A percentile compares a stretch with the other conserved stretches of the same genome.
phyloP scores from a whole-genome alignment of 92 coral and sea anemone genomes.

The Hydrozoanthus gracilis region DNA sequence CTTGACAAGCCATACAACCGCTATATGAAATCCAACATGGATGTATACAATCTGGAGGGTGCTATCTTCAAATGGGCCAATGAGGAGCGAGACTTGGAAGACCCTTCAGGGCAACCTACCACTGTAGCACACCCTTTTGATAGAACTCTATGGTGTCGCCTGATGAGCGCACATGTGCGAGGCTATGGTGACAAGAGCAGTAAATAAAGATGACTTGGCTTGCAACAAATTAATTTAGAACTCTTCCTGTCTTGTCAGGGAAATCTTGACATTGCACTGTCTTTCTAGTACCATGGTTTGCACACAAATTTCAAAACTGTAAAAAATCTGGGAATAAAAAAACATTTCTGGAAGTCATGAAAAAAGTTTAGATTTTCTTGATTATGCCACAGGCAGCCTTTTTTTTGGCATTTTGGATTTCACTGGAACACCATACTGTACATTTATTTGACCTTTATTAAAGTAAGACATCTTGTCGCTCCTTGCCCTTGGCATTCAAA shows the following conservation, averaged over 20 bases:
- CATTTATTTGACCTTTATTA: too few relatives aligned
- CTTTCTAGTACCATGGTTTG: too few relatives aligned
- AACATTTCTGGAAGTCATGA: too few relatives aligned
- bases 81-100: slow-evolving; percentile 72
- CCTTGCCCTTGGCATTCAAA: too few relatives aligned
- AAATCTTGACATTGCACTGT: not conserved
- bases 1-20: slow-evolving; percentile 69
- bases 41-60: slow-evolving; percentile 82
- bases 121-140: slow-evolving; percentile 34
- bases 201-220: not conserved
- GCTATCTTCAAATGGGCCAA: slow-evolving; percentile 93
- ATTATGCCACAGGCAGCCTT: too few relatives aligned
- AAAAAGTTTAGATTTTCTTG: too few relatives aligned
- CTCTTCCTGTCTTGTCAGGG: not conserved
- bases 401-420: too few relatives aligned
- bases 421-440: too few relatives aligned
- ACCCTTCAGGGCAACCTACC: slow-evolving; percentile 41
- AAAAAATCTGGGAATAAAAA: too few relatives aligned
- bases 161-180: slow-evolving; percentile 17
- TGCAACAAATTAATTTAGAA: not conserved
- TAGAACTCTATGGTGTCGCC: not conserved
- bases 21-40: slow-evolving; percentile 41
- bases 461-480: too few relatives aligned
- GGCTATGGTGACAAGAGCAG: slow-evolving; percentile 4
- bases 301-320: too few relatives aligned